Base-by-base conservation (phyloP, 2,888 invertebrate species). In the Junonia oenone region DNA sequence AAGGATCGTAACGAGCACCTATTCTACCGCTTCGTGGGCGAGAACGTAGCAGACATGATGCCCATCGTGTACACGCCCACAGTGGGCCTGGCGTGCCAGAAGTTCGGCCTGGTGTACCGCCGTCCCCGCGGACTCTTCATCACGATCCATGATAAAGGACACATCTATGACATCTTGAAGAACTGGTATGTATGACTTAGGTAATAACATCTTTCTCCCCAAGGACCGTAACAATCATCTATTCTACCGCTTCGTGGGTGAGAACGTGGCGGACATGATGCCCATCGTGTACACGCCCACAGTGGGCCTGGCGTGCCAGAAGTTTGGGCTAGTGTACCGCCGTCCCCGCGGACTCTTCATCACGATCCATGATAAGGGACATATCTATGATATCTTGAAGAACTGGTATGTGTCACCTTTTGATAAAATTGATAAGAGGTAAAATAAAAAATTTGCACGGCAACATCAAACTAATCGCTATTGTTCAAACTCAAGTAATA, bases 31-130 rank as follows among this genome's bases (percentile, higher is more conserved):
- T 93, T 99, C 48, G 88, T 99, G 43, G 92, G 93, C 13, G 95
- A 97, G 65, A 94, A 99, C 78, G 96, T 98, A 19, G 93, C 95
- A 45, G 94, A 96, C 62, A 93, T 98, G 92, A 98, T 99, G 97
- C 99, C 99, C 0, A 92, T 99, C 59, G 98, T 99, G n/a, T 99
- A 99, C 87, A 99, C 99, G 0, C 99, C 99, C 0, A 98, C 98
- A 0, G 99, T 99, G 9, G 99, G 99, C 3, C 91, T 96, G 68
- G 99, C 99, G 26, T 99, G 99, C 85, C 98, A 99, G 90, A 97
- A 98, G 81, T 99, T 95, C 83, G 98, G 99, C 15, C 92, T 98
- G 63, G 94, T 99, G 63, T 98, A 94, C 88, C 94, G 95, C 66
- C 92, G 97, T 63, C 98, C 99, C 1, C 93, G 98, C 65, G 99